Evolutionary conservation across 2,797 vertebrate species (phyloP).

Genomic region (Brachymystax lenok): DNA sequence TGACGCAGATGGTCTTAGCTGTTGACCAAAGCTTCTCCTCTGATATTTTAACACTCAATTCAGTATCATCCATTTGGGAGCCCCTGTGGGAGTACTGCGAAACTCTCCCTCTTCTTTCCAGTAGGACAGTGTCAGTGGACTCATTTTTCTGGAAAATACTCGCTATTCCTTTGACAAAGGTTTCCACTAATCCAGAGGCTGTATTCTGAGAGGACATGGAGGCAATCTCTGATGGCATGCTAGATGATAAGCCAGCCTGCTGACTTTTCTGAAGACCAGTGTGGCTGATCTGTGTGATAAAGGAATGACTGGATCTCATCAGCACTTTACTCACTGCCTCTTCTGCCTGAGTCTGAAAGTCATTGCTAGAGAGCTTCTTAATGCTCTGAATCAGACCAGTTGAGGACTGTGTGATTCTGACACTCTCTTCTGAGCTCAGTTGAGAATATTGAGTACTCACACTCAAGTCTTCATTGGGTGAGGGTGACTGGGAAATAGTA

Average conservation of each 20-base stretch:
- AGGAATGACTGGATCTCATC: neutral
- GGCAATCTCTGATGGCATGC: too few species aligned
- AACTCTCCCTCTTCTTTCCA: neutral
- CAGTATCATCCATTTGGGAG: neutral
- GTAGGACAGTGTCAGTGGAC: neutral
- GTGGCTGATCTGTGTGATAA: too few species aligned
- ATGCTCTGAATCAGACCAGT: neutral
- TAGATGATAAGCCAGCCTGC: too few species aligned
- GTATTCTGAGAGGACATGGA: neutral
- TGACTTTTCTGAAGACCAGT: too few species aligned
- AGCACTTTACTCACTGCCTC: neutral
- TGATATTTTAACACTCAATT: neutral
- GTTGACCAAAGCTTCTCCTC: neutral
- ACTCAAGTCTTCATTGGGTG: neutral
- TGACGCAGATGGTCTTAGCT: neutral
- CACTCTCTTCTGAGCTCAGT: neutral
- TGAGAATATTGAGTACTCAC: neutral
- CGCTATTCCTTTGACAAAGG: neutral
- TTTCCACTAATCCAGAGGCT: neutral
- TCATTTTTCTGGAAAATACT: neutral
- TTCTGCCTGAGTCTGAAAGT: neutral
- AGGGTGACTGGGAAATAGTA: neutral
- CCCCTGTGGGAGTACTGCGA: neutral
- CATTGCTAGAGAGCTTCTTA: neutral
- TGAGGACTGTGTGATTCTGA: neutral